Evolutionary conservation across 2,113 vertebrate genomes (phyloP), one percentile per base, ranked within the genome.

Genomic region (Plectropomus leopardus): DNA sequence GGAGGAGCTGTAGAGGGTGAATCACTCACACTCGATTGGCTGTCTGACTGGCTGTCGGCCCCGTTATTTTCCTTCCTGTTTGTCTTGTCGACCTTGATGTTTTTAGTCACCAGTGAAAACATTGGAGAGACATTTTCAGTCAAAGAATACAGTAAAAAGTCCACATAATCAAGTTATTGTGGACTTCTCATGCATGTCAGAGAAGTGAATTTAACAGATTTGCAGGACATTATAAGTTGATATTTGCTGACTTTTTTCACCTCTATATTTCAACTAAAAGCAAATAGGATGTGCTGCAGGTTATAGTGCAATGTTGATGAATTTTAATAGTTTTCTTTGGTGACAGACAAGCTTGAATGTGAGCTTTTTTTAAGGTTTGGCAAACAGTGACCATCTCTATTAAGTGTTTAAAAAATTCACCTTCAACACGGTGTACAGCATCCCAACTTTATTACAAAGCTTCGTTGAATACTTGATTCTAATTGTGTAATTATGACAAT

Each of bases 41-140:
- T 91, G 85, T 94, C 92, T 68, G 93, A 95, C 80, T 94, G 89
- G 72, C 92, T 93, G 80, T 95, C 93, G 0, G 68, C 88, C 0
- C 90, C 92, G 24, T 88, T 93, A 67, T 91, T 93, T 53, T 95
- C 94, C 65, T 93, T 91, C 75, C 89, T 92, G 78, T 88, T 92
- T 57, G 88, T 77, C 89, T 92, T 94, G 84, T 93, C 92, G 69
- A 78, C 93, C 93, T 94, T 80, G 24, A 81, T 21, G 48, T 58
- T 72, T 81, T 57, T 45, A 86, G 74, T 75, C 64, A 86, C 17
- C 44, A 67, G 66, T 60, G 30, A 78, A 82, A 79, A 76, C 26
- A 30, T 58, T 40, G 8, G 8, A 40, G 8, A 40, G 11, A 36
- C 34, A 28, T 23, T 40, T 79, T 64, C 16, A 58, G 32, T 50